These are phyloP conservation scores for Acestrorhynchus altus DNA, from an alignment of 2,797 vertebrate species.

Conservation along the genomic window DNA sequence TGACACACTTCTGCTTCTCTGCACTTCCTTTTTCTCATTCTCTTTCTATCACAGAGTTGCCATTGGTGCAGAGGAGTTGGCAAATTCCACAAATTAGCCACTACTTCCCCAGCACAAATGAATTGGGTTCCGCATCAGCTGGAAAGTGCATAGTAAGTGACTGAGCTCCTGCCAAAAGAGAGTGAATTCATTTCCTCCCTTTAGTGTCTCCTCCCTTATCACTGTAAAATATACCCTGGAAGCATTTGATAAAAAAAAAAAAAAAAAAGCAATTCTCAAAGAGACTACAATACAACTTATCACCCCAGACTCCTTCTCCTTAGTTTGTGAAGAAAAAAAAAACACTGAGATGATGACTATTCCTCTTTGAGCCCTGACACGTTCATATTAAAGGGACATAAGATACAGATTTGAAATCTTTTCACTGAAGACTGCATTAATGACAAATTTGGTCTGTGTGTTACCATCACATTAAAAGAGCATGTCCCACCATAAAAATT, in stretches of 20 bases:
- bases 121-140: conserved; percentile 41
- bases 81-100: conserved; percentile 51
- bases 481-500: background rate
- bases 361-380: conserved; percentile 30
- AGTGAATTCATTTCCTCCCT: conserved; percentile 37
- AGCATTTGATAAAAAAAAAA: conserved; percentile 44
- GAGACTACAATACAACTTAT: conserved; percentile 40
- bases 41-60: background rate
- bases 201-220: conserved; percentile 44
- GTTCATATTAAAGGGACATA: background rate
- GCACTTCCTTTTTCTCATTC: background rate
- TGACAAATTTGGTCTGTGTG: background rate
- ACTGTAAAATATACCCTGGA: conserved; percentile 51
- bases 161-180: conserved; percentile 39
- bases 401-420: background rate
- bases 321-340: conserved; percentile 19
- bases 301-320: conserved; percentile 24
- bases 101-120: conserved; percentile 37
- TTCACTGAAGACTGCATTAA: background rate
- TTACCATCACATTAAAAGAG: background rate
- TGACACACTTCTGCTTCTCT: conserved; percentile 12
- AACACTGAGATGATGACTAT: background rate
- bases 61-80: conserved; percentile 19
- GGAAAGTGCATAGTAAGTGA: conserved; percentile 34
- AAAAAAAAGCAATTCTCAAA: conserved; percentile 45